Evolutionary conservation across 2,113 vertebrate species (phyloP).

Genomic region (Ctenomys sociabilis): DNA sequence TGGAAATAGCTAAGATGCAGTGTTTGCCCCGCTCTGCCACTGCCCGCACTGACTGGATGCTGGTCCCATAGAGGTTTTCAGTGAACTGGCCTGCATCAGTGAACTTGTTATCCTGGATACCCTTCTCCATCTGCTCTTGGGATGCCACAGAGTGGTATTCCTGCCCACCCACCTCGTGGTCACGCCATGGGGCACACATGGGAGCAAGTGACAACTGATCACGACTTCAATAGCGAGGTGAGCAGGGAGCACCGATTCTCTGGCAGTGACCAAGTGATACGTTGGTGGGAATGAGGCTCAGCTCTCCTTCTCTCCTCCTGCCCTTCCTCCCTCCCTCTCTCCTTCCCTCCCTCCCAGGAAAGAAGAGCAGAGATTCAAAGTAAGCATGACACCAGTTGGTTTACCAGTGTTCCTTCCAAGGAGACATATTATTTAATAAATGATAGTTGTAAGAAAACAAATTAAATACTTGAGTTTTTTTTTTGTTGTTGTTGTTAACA

Average conservation of each 20-base stretch:
- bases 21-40: slow-evolving; percentile 90
- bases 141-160: too few species aligned
- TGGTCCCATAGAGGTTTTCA: too few species aligned
- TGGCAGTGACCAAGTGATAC: not conserved
- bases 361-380: slow-evolving; percentile 82
- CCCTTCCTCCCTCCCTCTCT: not conserved
- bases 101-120: too few species aligned
- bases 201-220: not conserved
- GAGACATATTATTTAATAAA: slow-evolving; percentile 92
- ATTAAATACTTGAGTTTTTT: too few species aligned
- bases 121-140: too few species aligned
- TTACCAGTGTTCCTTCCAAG: slow-evolving; percentile 89
- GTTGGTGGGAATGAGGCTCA: slow-evolving; percentile 17
- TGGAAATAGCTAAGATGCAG: slow-evolving; percentile 98
- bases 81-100: too few species aligned
- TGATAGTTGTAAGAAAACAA: slow-evolving; percentile 86
- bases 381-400: slow-evolving; percentile 84
- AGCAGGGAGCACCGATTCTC: not conserved
- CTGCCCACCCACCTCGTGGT: too few species aligned
- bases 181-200: not conserved
- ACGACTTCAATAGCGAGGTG: slow-evolving; percentile 21
- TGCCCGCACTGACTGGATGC: too few species aligned
- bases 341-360: slow-evolving; percentile 74
- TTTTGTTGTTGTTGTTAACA: too few species aligned
- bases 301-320: slow-evolving; percentile 68